A percentile compares a stretch with the other conserved stretches of the same genome.
phyloP scores from a whole-genome alignment of 2,113 vertebrate genomes.

The Sebastes fasciatus region DNA sequence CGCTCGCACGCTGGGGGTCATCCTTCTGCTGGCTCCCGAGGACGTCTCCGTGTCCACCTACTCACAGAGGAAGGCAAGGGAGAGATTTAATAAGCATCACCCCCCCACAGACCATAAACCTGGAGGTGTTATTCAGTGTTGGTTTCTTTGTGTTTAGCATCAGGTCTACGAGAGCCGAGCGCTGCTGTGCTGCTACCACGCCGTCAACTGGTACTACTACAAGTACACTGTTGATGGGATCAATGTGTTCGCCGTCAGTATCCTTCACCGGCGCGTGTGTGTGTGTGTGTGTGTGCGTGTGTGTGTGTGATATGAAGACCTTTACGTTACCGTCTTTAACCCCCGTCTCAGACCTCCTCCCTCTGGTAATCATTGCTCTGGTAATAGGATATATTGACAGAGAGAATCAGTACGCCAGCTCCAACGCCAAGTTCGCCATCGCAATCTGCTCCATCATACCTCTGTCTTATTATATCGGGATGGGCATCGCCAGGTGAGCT shows the following conservation, averaged over 20 bases:
- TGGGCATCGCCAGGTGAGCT: constrained; percentile 91
- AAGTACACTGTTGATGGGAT: constrained; percentile 88
- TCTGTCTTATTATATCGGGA: constrained; percentile 92
- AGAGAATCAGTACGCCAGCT: constrained; percentile 83
- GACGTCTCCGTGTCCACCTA: constrained; percentile 67
- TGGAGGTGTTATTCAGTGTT: background rate
- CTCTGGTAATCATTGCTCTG: constrained; percentile 87
- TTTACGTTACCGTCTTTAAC: constrained; percentile 74
- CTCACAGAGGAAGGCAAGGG: constrained; percentile 69
- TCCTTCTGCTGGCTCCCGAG: constrained; percentile 84
- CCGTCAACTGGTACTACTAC: constrained; percentile 90
- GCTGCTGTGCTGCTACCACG: constrained; percentile 85
- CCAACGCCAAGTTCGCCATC: constrained; percentile 85
- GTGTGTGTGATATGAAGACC: background rate
- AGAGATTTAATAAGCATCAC: background rate
- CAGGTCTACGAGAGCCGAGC: constrained; percentile 73
- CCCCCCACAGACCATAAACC: background rate
- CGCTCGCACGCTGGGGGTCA: constrained; percentile 53
- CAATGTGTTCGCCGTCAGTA: constrained; percentile 88
- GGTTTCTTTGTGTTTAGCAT: constrained; percentile 62
- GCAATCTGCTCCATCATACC: constrained; percentile 90
- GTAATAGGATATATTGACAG: constrained; percentile 88
- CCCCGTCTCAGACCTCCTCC: constrained; percentile 85
- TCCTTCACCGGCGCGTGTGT: constrained; percentile 73
- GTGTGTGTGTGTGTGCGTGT: background rate